Evolutionary conservation across 2,888 invertebrate species (phyloP).

Genomic region (Drosophila nr. perissopoda): DNA sequence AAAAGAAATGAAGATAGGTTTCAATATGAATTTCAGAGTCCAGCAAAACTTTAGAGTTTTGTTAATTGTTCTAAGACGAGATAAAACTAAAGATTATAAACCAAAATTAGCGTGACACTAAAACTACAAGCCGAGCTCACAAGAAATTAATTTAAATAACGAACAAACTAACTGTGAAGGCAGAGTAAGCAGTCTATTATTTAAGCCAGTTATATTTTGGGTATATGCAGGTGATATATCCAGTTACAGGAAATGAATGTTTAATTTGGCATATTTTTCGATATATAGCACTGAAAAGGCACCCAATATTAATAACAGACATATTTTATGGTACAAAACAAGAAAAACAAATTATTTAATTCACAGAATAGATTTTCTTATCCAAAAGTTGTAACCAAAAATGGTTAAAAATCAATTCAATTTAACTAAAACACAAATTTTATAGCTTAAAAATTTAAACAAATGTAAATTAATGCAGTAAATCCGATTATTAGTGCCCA

Average conservation of each 20-base stretch:
- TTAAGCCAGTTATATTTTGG: neutral
- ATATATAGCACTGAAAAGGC: constrained; percentile 41
- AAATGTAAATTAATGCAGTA: neutral
- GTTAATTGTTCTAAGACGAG: neutral
- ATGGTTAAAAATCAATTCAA: neutral
- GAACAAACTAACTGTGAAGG: too few relatives aligned
- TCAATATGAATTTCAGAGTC: neutral
- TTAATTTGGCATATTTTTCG: constrained; percentile 57
- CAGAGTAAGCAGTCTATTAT: too few relatives aligned
- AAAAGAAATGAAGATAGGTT: neutral
- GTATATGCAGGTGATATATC: constrained; percentile 30
- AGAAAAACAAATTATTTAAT: neutral
- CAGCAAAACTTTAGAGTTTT: neutral
- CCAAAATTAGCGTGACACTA: too few relatives aligned
- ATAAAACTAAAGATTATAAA: too few relatives aligned
- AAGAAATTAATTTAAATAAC: too few relatives aligned
- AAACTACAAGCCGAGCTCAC: too few relatives aligned
- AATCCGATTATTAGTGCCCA: neutral
- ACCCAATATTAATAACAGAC: too few relatives aligned
- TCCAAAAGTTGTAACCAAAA: neutral
- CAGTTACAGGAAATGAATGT: constrained; percentile 50
- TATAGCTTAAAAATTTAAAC: neutral
- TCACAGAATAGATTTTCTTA: neutral
- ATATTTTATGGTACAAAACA: neutral
- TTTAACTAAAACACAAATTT: neutral